phyloP scores from a whole-genome alignment of 2,888 invertebrate species.

The Candidula unifasciata region DNA sequence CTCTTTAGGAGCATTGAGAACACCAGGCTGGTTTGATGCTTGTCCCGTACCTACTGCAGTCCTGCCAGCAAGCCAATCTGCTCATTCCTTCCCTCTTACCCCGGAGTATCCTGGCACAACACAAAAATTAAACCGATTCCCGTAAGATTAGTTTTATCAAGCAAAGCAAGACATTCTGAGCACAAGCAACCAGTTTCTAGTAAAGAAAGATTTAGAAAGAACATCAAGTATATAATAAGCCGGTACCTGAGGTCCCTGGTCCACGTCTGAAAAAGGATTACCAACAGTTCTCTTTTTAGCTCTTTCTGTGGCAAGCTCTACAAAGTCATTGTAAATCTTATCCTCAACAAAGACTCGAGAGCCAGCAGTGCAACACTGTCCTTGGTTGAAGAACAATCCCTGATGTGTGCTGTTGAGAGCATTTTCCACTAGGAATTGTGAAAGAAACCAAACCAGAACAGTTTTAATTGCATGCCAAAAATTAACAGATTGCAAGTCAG shows the following conservation, averaged over 20 bases:
- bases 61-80: too few relatives aligned
- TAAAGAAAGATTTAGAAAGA: neutral
- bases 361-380: slow-evolving; percentile 95
- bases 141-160: too few relatives aligned
- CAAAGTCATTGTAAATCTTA: slow-evolving; percentile 93
- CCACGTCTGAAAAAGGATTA: slow-evolving; percentile 90
- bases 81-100: too few relatives aligned
- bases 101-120: too few relatives aligned
- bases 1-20: too few relatives aligned
- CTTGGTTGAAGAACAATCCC: slow-evolving; percentile 95
- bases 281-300: slow-evolving; percentile 90
- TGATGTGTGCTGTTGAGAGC: slow-evolving; percentile 81
- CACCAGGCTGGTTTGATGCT: too few relatives aligned
- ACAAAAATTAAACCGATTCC: too few relatives aligned
- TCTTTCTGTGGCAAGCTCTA: slow-evolving; percentile 85
- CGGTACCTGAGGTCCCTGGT: slow-evolving; percentile 91
- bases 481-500: neutral
- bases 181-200: neutral
- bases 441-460: neutral
- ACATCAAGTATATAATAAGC: neutral
- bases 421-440: slow-evolving; percentile 65
- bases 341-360: slow-evolving; percentile 93
- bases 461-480: neutral
- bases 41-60: too few relatives aligned
- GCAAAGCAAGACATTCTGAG: too few relatives aligned